Percentiles rank a stretch among this genome's conserved stretches.
phyloP scores from a whole-genome alignment of 2,888 invertebrate species.

The Drosophila longiperda region DNA sequence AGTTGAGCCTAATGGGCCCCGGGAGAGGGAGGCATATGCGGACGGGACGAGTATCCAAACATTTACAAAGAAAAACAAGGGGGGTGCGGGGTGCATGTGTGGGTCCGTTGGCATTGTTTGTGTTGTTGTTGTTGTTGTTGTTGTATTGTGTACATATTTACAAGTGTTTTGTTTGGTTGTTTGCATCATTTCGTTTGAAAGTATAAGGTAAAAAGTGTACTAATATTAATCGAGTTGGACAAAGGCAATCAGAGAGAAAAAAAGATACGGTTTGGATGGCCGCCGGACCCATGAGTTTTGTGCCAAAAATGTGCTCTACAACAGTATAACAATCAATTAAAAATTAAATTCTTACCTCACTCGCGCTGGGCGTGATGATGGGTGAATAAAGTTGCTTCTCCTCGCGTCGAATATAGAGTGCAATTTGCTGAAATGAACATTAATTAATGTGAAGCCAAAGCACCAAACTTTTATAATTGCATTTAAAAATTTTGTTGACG shows the following conservation, averaged over 20 bases:
- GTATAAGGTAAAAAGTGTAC: slow-evolving; percentile 79
- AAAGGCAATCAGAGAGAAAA: slow-evolving; percentile 55
- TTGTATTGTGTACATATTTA: slow-evolving; percentile 44
- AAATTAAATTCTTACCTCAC: slow-evolving; percentile 74
- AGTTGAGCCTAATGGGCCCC: slow-evolving; percentile 60
- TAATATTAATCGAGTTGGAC: slow-evolving; percentile 73
- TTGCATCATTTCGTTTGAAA: slow-evolving; percentile 72
- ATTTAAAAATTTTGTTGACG: background rate
- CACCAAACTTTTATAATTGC: background rate
- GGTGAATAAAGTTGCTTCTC: slow-evolving; percentile 80
- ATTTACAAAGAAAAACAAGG: slow-evolving; percentile 75
- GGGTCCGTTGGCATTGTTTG: slow-evolving; percentile 45
- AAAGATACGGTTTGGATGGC: slow-evolving; percentile 13
- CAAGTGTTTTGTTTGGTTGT: slow-evolving; percentile 52
- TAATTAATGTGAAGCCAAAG: background rate
- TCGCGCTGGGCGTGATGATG: slow-evolving; percentile 70
- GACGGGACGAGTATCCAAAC: slow-evolving; percentile 42
- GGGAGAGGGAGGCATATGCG: slow-evolving; percentile 8
- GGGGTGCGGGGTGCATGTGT: slow-evolving; percentile 60
- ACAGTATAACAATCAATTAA: slow-evolving; percentile 9
- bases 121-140: slow-evolving; percentile 41
- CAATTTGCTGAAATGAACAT: slow-evolving; percentile 79
- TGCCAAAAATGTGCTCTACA: slow-evolving; percentile 31
- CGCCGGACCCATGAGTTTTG: slow-evolving; percentile 24
- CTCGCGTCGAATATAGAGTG: slow-evolving; percentile 80